A percentile compares a stretch with the other conserved stretches of the same genome.
These are phyloP conservation scores for Aelia acuminata DNA, from an alignment of 2,888 invertebrate genomes.

Conservation along the genomic window DNA sequence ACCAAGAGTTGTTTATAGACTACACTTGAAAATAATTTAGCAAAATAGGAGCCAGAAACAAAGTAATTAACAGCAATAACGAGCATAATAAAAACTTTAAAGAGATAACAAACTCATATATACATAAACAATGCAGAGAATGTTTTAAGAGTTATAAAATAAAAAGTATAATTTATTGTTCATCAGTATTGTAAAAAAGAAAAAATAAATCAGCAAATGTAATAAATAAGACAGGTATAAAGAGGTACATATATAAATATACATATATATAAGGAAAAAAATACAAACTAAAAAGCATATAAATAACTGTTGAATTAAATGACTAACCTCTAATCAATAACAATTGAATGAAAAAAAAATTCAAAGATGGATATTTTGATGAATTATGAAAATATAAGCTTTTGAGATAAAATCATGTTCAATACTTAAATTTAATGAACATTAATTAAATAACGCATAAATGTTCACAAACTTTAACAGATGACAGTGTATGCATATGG, in stretches of 20 bases:
- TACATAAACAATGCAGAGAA: conserved; percentile 26
- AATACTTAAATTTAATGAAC: neutral
- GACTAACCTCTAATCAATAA: neutral
- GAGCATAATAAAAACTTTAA: conserved; percentile 24
- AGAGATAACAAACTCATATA: conserved; percentile 28
- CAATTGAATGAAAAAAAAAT: neutral
- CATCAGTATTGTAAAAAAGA: neutral
- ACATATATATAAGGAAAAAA: neutral
- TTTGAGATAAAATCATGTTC: conserved; percentile 3
- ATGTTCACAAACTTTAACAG: neutral
- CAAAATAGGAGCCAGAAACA: neutral
- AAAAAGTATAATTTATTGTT: neutral
- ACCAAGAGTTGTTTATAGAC: neutral
- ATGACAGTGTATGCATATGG: no score
- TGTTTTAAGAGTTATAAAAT: neutral
- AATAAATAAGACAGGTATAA: neutral
- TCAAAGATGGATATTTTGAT: neutral
- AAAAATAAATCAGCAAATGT: neutral
- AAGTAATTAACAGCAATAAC: neutral
- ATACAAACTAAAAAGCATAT: neutral
- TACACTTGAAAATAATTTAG: neutral
- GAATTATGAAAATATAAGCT: conserved; percentile 6
- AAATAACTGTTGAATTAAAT: neutral
- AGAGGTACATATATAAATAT: neutral
- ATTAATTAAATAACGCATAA: neutral